phyloP scores from a whole-genome alignment of 2,113 vertebrate species.

The Scomber colias region DNA sequence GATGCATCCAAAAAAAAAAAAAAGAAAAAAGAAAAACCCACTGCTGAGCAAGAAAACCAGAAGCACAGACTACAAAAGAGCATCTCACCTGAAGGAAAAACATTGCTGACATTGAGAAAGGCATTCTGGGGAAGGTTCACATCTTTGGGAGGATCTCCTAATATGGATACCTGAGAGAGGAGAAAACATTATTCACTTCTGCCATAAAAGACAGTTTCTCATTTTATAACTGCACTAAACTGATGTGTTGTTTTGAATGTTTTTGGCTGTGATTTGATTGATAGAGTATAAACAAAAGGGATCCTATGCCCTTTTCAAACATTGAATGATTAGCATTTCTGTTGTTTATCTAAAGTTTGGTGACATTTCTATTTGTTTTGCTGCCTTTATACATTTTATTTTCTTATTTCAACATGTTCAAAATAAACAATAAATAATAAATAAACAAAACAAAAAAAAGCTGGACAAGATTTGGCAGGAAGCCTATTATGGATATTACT shows the following conservation, averaged over 20 bases:
- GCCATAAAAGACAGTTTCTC: neutral
- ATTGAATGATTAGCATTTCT: too few species aligned
- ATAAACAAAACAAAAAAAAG: neutral
- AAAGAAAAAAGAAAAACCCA: neutral
- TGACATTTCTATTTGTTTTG: too few species aligned
- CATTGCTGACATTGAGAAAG: constrained; percentile 85
- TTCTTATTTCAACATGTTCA: too few species aligned
- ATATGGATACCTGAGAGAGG: constrained; percentile 84
- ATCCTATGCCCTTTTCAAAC: too few species aligned
- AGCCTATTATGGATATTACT: neutral
- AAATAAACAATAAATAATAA: too few species aligned
- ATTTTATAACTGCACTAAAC: neutral
- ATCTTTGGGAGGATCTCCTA: constrained; percentile 91
- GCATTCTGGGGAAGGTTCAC: constrained; percentile 84
- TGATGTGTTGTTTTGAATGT: too few species aligned
- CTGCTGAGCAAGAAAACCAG: neutral
- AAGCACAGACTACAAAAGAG: neutral
- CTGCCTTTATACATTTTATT: too few species aligned
- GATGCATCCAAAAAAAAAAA: neutral
- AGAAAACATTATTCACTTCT: neutral
- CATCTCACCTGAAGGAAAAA: constrained; percentile 83
- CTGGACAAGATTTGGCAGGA: neutral
- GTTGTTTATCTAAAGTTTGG: too few species aligned
- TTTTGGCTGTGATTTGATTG: too few species aligned
- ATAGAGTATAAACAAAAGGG: too few species aligned